Percentiles rank a stretch among this genome's conserved stretches.
These are phyloP conservation scores for Dipodomys spectabilis DNA, from an alignment of 2,113 vertebrate genomes.

Conservation along the genomic window DNA sequence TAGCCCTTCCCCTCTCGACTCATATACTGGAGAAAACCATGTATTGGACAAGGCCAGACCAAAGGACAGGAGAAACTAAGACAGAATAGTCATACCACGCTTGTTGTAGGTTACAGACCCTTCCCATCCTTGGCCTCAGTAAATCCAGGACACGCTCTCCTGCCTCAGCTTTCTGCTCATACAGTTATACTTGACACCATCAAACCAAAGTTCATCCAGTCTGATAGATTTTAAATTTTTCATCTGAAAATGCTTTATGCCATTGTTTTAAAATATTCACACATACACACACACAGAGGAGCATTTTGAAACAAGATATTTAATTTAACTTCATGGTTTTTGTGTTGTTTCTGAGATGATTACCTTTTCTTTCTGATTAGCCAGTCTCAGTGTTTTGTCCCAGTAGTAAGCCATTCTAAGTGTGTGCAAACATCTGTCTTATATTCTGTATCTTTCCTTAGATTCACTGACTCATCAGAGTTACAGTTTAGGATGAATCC, in stretches of 20 bases:
- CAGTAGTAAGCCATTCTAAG: conserved; percentile 55
- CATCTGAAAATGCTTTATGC: conserved; percentile 13
- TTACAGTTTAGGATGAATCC: conserved; percentile 68
- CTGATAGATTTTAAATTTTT: not conserved
- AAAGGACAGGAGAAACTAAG: not conserved
- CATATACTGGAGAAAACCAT: not conserved
- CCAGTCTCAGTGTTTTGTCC: conserved; percentile 35
- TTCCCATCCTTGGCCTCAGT: not conserved
- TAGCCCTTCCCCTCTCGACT: not conserved
- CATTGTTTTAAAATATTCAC: not conserved
- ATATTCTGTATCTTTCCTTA: conserved; percentile 48
- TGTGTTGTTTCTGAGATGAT: conserved; percentile 59
- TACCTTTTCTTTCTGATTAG: not conserved
- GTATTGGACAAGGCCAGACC: not conserved
- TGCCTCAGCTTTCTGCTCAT: not conserved
- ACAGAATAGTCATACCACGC: not conserved
- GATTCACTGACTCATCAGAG: not conserved
- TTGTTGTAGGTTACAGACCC: not conserved
- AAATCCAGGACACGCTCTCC: not conserved
- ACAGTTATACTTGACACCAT: not conserved
- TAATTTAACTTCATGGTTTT: conserved; percentile 1
- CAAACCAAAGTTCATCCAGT: conserved; percentile 19
- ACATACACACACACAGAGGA: not conserved
- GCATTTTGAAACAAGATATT: conserved; percentile 2
- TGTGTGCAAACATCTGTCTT: conserved; percentile 64